These are phyloP conservation scores for Himalopsyche tibetana DNA, from an alignment of 2,888 invertebrate genomes.

Conservation along the genomic window DNA sequence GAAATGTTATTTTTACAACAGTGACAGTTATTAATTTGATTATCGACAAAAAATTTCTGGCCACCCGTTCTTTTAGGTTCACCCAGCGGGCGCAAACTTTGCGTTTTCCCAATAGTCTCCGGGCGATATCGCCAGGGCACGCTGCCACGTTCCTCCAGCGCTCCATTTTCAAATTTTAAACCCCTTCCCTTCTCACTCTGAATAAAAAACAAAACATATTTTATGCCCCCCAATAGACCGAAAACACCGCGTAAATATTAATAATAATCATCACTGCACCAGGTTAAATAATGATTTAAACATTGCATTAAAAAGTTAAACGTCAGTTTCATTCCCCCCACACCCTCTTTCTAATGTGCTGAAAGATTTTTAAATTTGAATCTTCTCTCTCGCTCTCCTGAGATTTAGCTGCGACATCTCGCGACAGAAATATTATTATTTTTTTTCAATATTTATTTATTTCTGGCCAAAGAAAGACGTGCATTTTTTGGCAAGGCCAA, in stretches of 20 bases:
- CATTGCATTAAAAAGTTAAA: conserved; percentile 6
- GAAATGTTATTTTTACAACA: too few relatives aligned
- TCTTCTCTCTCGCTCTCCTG: conserved; percentile 8
- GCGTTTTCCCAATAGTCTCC: conserved; percentile 34
- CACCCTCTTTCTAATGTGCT: background rate
- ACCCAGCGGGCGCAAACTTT: conserved; percentile 31
- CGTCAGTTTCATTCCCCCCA: conserved; percentile 3
- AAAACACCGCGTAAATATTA: background rate
- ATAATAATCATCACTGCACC: background rate
- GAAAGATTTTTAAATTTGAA: conserved; percentile 14
- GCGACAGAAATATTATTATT: conserved; percentile 26
- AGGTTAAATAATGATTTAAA: background rate
- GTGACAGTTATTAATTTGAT: too few relatives aligned
- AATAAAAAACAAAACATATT: background rate
- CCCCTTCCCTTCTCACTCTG: background rate
- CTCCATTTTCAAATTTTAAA: conserved; percentile 14
- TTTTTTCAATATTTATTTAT: conserved; percentile 25
- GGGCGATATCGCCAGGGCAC: conserved; percentile 34
- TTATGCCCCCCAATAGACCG: conserved; percentile 8
- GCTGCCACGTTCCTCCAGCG: conserved; percentile 31
- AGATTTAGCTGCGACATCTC: conserved; percentile 24
- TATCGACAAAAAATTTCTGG: background rate
- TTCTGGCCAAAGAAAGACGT: conserved; percentile 26
- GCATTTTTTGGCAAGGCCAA: conserved; percentile 21
- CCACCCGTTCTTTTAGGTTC: background rate